These are phyloP conservation scores for Saccopteryx bilineata DNA, from an alignment of 2,113 vertebrate species.

Conservation along the genomic window DNA sequence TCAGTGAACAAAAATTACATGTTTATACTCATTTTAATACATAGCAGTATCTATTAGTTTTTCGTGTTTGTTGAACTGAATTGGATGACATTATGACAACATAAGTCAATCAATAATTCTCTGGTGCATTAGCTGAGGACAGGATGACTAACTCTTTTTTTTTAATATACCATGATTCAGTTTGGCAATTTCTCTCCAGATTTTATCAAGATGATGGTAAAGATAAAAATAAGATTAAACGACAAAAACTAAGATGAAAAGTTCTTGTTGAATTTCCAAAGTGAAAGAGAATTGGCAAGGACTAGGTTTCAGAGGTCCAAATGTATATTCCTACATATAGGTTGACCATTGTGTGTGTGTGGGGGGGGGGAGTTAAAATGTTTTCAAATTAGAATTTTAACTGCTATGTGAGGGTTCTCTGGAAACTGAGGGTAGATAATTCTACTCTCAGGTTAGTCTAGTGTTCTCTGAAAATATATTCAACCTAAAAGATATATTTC, in stretches of 20 bases:
- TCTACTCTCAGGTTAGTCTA: background rate
- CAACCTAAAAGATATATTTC: background rate
- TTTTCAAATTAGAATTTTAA: background rate
- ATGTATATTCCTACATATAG: background rate
- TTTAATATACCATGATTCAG: background rate
- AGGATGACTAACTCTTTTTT: background rate
- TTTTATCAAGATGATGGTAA: background rate
- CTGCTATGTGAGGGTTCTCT: rapidly evolving
- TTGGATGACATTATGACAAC: background rate
- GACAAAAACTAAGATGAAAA: background rate
- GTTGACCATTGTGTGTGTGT: background rate
- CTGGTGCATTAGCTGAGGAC: background rate
- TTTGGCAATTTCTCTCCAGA: background rate
- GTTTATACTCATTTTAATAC: background rate
- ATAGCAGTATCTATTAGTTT: background rate
- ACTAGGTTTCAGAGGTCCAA: background rate
- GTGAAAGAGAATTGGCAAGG: background rate
- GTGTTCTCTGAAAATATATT: background rate
- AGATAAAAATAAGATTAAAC: background rate
- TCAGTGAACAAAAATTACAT: background rate
- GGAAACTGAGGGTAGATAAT: background rate
- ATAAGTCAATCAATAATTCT: background rate
- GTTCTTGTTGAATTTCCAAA: background rate
- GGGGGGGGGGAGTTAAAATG: no score
- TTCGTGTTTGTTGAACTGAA: background rate